Base-by-base conservation (phyloP, 2,888 invertebrate genomes). In the Sesia apiformis region DNA sequence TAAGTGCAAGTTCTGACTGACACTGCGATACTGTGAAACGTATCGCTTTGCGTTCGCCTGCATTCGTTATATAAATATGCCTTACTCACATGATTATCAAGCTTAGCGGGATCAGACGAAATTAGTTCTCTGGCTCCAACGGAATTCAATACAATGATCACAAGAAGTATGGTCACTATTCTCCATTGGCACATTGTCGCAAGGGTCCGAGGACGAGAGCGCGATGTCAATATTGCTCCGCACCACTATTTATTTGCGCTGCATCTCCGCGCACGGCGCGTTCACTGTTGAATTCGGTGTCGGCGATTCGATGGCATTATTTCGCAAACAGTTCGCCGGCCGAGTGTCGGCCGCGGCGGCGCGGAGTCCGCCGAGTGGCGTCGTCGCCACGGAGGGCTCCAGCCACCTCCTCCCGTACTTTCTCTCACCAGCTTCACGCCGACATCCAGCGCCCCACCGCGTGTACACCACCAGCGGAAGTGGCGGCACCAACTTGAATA, bases 131-230 rank as follows among this genome's bases (percentile, higher is more conserved):
- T 81, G 62, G 81, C 76, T 56, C 65, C 67, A 56, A 60, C 60
- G 57, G 69, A 62, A 58, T 61, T 65, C 57, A 77, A 63, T 62
- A 74, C 67, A 67, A 85, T 72, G 65, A 81, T 65, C 81, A 88
- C 84, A 78, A 74, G 72, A 67, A 80, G 72, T 66, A 78, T 69
- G 72, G 72, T 77, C 83, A 87, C 84, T 69, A 80, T 69, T 77
- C 77, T 84, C 86, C 88, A 88, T 84, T 72, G 74, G 84, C 84
- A 85, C 88, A 89, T 89, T 75, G 80, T 86, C 78, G 81, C 68
- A 71, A 72, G 67, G 70, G 62, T 69, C 64, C 63, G 67, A 51
- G 58, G 55, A 59, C 55, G 65, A 67, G 65, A 67, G 67, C 73
- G 65, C 66, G 73, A 62, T 71, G 67, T 67, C 56, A 51, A 52